Conservation (phyloP, 2,797 vertebrate species). For the Tokudaia tokunoshimensis region DNA sequence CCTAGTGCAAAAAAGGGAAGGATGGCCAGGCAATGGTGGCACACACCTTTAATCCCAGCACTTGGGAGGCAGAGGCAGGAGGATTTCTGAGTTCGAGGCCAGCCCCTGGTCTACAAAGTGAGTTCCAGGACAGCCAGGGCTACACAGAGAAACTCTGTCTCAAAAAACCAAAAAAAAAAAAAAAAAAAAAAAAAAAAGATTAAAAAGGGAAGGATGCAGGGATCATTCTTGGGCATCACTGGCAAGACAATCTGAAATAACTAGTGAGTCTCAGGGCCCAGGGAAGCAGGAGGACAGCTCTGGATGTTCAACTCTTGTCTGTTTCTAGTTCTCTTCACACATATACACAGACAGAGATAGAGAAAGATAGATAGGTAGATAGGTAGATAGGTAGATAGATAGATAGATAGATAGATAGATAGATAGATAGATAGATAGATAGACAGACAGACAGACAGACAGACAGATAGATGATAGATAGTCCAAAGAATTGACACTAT, state of each 20-base stretch:
- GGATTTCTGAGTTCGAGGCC: too few species aligned
- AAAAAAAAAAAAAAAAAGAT: too few species aligned
- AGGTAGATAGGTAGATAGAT: not conserved
- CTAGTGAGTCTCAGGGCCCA: not conserved
- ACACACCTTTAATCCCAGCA: too few species aligned
- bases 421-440: too few species aligned
- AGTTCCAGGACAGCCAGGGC: too few species aligned
- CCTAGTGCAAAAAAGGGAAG: not conserved
- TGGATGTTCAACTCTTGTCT: not conserved
- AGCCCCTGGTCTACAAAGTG: too few species aligned
- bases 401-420: too few species aligned
- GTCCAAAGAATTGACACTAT: not conserved
- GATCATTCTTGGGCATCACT: not conserved
- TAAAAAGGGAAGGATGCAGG: not conserved
- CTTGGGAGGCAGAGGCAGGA: too few species aligned
- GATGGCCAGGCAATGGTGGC: too few species aligned
- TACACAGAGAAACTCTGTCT: too few species aligned
- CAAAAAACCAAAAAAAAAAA: too few species aligned
- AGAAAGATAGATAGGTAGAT: not conserved
- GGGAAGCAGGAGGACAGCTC: not conserved
- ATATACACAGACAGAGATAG: not conserved
- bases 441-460: accelerated
- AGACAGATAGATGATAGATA: accelerated
- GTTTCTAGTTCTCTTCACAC: not conserved
- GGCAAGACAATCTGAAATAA: not conserved